Conservation (phyloP, 2,113 vertebrate genomes). For the Oplegnathus fasciatus region DNA sequence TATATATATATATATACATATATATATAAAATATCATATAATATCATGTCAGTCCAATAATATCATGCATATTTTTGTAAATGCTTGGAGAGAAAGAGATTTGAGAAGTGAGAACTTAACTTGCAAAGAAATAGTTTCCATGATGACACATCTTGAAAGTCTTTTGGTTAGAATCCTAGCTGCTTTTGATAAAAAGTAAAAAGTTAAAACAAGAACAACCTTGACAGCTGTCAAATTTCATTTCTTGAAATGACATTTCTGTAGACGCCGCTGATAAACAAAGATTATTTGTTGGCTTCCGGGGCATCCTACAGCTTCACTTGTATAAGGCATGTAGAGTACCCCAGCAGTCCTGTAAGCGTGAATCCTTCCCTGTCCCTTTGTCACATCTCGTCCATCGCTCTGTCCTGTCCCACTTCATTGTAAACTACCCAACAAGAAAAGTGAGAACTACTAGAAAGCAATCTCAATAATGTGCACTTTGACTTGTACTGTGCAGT, state of each 20-base stretch:
- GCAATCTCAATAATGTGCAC: slow-evolving; percentile 7
- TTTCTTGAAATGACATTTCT: slow-evolving; percentile 16
- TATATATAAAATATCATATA: too few relatives aligned
- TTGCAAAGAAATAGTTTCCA: neutral
- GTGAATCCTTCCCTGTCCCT: neutral
- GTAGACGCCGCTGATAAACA: slow-evolving; percentile 7
- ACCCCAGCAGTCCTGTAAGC: neutral
- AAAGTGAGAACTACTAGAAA: neutral
- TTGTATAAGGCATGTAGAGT: neutral
- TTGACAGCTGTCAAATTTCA: slow-evolving; percentile 38
- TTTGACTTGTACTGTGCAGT: neutral
- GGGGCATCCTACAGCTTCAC: neutral
- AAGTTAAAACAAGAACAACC: slow-evolving; percentile 23
- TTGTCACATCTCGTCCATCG: slow-evolving; percentile 23
- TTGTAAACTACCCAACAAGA: neutral
- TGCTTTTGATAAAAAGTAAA: neutral
- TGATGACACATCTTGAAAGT: slow-evolving; percentile 21
- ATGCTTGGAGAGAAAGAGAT: neutral
- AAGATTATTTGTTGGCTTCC: slow-evolving; percentile 4
- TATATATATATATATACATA: too few relatives aligned
- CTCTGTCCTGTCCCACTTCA: neutral
- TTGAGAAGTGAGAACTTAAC: neutral
- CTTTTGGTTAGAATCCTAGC: slow-evolving; percentile 11
- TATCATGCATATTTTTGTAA: neutral
- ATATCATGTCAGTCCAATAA: too few relatives aligned